These are phyloP conservation scores for Podabrus alpinus DNA, from an alignment of 2,888 invertebrate genomes.

Conservation along the genomic window DNA sequence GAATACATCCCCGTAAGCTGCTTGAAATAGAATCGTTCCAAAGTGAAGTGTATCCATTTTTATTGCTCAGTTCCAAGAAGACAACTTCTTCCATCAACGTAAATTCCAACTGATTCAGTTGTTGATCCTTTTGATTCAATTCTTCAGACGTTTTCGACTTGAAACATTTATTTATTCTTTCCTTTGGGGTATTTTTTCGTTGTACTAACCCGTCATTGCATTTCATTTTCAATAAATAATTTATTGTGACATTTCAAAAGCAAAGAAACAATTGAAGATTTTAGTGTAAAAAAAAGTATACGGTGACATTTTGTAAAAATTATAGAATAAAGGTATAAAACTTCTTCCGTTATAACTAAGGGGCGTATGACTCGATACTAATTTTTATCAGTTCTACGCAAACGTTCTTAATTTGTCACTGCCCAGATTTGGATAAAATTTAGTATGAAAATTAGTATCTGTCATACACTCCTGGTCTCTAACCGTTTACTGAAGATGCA, in stretches of 20 bases:
- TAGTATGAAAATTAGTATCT: no score
- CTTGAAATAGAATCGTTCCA: slow-evolving; percentile 99
- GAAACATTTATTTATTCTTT: slow-evolving; percentile 63
- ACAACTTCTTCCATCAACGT: slow-evolving; percentile 99
- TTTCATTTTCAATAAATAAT: slow-evolving; percentile 69
- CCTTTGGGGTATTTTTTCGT: slow-evolving; percentile 71
- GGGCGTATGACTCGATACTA: no score
- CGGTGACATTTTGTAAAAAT: no score
- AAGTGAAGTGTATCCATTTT: slow-evolving; percentile 99
- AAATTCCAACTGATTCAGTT: slow-evolving; percentile 92
- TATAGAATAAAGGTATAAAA: no score
- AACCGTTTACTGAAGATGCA: no score
- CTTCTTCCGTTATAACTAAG: no score
- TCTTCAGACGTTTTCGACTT: background rate
- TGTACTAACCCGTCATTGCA: slow-evolving; percentile 90
- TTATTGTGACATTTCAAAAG: background rate
- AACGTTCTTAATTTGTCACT: no score
- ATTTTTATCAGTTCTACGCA: no score
- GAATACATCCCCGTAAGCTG: slow-evolving; percentile 95
- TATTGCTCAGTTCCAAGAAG: slow-evolving; percentile 95
- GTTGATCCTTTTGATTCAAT: slow-evolving; percentile 73
- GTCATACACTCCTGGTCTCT: no score
- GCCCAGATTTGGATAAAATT: no score
- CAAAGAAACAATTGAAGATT: background rate
- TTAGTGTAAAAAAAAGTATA: no score